Base-by-base conservation (phyloP, 2,113 vertebrate genomes). In the Herpetotheres cachinnans region DNA sequence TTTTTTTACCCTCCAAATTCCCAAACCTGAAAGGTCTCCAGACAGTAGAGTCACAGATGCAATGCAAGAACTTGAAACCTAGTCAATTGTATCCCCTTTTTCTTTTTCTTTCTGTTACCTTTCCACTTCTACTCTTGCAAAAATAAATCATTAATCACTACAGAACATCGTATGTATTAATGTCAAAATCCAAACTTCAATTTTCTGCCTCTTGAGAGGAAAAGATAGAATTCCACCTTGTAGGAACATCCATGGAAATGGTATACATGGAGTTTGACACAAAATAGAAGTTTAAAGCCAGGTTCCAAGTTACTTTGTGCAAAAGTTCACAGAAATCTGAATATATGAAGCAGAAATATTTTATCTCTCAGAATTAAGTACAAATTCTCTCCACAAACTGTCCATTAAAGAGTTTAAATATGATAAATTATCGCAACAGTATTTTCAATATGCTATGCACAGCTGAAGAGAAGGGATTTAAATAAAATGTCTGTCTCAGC, bases 401-500 rank as follows among this genome's bases (percentile, higher is more conserved):
- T 32, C 66, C 40, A 49, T 40, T 86, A 86, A 93, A 52, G 44
- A 67, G 32, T 59, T 54, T 81, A 93, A 93, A 67, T 74, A 70
- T 10, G 29, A 94, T 66, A 89, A 90, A 81, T 66, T 63, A 89
- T 74, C 5, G 2, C 73, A 89, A 56, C 20, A 44, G 52, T 81
- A 72, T 92, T 95, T 95, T 90, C 86, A 74, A 82, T 70, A 92
- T 40, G 56, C 20, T 74, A 84, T 71, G 86, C 89, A 79, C 72
- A 95, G 86, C 56, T 90, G 85, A 93, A 91, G 66, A 90, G 71
- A 88, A 69, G 18, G 32, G 44, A 95, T 81, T 81, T 91, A 77
- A 95, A 95, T 84, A 76, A 85, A 93, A 90, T 79, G 25, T 56
- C 93, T 91, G 55, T 54, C 72, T 88, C 92, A 95, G 82, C 86